Evolutionary conservation across 2,113 vertebrate species (phyloP).

Genomic region (Tragulus kanchil): DNA sequence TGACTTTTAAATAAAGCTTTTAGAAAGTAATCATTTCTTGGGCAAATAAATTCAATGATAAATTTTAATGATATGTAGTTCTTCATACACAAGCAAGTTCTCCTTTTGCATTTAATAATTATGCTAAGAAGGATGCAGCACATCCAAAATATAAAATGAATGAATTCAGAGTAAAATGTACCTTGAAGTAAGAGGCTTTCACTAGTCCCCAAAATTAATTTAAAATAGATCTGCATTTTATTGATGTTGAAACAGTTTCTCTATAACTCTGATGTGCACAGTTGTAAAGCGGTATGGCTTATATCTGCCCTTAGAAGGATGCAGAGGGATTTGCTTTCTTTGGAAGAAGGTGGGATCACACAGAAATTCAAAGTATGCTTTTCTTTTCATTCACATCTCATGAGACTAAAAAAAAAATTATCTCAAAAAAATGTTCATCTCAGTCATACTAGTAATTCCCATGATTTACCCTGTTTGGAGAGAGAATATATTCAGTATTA

Average conservation of each 20-base stretch:
- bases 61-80: neutral
- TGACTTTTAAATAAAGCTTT: slow-evolving; percentile 31
- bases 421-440: slow-evolving; percentile 6
- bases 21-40: neutral
- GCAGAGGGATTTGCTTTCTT: neutral
- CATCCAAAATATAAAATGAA: slow-evolving; percentile 10
- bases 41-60: neutral
- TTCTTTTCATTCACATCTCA: neutral
- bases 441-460: neutral
- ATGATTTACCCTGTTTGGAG: neutral
- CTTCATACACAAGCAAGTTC: neutral
- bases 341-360: neutral
- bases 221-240: neutral
- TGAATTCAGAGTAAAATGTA: neutral
- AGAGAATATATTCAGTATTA: neutral
- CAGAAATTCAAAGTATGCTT: neutral
- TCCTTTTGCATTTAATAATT: slow-evolving; percentile 23
- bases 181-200: neutral
- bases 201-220: neutral
- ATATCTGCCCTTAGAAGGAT: neutral
- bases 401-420: neutral
- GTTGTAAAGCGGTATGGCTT: neutral
- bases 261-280: neutral
- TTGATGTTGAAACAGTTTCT: neutral
- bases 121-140: neutral